These are phyloP conservation scores for Lutjanus campechanus DNA, from an alignment of 2,797 vertebrate genomes.

Conservation along the genomic window DNA sequence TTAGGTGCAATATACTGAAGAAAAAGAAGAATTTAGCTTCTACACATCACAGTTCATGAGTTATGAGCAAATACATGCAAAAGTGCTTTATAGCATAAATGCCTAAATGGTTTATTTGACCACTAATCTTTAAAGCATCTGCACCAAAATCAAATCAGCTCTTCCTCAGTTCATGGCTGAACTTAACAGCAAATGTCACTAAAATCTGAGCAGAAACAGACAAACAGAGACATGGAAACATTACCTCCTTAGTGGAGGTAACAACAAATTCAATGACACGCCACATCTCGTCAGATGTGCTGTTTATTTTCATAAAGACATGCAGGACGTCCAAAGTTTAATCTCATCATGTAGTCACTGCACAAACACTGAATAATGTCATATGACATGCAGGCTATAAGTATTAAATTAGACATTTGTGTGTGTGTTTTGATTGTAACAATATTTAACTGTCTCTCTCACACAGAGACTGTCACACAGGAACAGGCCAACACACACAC, in stretches of 20 bases:
- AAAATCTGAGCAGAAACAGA: conserved; percentile 8
- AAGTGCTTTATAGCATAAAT: neutral
- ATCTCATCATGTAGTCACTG: conserved; percentile 1
- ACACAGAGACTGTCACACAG: neutral
- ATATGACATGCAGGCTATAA: too few relatives aligned
- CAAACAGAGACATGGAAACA: conserved; percentile 10
- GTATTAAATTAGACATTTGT: neutral
- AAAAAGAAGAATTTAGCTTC: neutral
- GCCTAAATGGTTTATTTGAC: neutral
- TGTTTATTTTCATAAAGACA: conserved; percentile 23
- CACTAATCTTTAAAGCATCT: neutral
- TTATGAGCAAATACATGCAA: neutral
- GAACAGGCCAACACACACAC: neutral
- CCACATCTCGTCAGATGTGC: neutral
- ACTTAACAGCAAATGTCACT: neutral
- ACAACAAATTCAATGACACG: conserved; percentile 15
- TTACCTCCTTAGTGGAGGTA: neutral
- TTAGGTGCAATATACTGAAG: neutral
- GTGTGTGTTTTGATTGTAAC: neutral
- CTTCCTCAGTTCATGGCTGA: neutral
- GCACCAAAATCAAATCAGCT: neutral
- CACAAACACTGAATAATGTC: neutral
- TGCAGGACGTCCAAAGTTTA: neutral
- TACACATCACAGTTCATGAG: neutral
- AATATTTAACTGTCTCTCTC: neutral